Evolutionary conservation across 2,797 vertebrate genomes (phyloP), one percentile per base, ranked within the genome.

Genomic region (Perodicticus potto): DNA sequence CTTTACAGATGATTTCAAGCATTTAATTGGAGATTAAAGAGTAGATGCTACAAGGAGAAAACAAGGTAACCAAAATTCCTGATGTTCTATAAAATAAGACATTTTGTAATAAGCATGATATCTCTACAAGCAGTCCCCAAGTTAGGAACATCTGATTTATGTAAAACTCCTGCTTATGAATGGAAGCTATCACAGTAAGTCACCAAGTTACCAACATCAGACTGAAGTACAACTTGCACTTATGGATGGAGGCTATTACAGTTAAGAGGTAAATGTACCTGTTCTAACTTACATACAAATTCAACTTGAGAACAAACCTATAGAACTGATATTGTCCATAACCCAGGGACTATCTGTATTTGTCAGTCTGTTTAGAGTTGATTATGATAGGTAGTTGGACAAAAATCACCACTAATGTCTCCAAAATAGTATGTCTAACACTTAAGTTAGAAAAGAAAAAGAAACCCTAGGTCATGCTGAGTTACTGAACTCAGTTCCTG

Each of bases 51-150:
- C 8, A 77, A 86, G 19, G n/a, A 91, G 45, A 72, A 82, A 72
- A 82, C 29, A 27, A 73, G 12, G 8, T 63, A 53, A 63, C 11
- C 20, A n/a, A 70, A 83, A 4, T 67, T 78, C 17, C 29, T 86
- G 11, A 17, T 72, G 19, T 43, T 34, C 14, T 45, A 49, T 90
- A 45, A 86, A 78, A n/a, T 80, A 11, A 89, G 22, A 81, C 7
- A 82, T 82, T 82, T 93, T 74, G n/a, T 82, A 65, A 92, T 82
- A 85, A 86, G 40, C 16, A 34, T 77, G 69, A 37, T 69, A 65
- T 25, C 49, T 49, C 49, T 49, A 49, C 49, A 49, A 49, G 49
- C 49, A 49, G 49, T 49, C 49, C 49, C 49, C 49, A 49, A 49
- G 49, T 49, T 49, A 49, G 49, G 49, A 49, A 49, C 49, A 13